Evolutionary conservation across 1,140 invertebrate genomes (phyloP).

Genomic region (Papilio glaucus): DNA sequence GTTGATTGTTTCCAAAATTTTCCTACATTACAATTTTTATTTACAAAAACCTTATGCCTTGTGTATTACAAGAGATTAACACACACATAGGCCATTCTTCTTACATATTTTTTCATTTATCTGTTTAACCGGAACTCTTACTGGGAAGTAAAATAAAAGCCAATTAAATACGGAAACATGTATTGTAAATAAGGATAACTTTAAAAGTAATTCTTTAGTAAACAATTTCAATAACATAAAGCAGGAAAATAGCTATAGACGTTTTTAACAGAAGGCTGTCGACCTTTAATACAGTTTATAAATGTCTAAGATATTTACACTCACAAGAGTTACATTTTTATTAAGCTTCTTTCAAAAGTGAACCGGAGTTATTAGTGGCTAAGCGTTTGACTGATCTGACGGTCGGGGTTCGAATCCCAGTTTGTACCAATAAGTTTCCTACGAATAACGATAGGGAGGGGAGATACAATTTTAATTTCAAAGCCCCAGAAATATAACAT

Average conservation of each 20-base stretch:
- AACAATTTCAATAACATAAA: conserved; percentile 14
- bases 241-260: conserved; percentile 1
- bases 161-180: conserved; percentile 9
- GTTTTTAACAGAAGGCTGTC: conserved; percentile 8
- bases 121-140: conserved; percentile 2
- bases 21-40: too few relatives aligned
- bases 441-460: too few relatives aligned
- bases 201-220: conserved; percentile 12
- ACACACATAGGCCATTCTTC: not conserved
- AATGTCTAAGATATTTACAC: conserved; percentile 2
- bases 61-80: not conserved
- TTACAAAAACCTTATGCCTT: not conserved
- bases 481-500: too few relatives aligned
- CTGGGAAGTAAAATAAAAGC: not conserved
- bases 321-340: not conserved
- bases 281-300: conserved; percentile 11
- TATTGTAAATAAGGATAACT: not conserved
- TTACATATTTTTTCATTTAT: not conserved
- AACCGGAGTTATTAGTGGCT: too few relatives aligned
- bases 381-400: too few relatives aligned
- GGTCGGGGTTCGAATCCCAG: too few relatives aligned
- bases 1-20: too few relatives aligned
- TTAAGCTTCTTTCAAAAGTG: not conserved
- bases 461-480: too few relatives aligned
- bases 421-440: too few relatives aligned